Evolutionary conservation across 2,797 vertebrate genomes (phyloP).

Genomic region (Florisuga fusca): DNA sequence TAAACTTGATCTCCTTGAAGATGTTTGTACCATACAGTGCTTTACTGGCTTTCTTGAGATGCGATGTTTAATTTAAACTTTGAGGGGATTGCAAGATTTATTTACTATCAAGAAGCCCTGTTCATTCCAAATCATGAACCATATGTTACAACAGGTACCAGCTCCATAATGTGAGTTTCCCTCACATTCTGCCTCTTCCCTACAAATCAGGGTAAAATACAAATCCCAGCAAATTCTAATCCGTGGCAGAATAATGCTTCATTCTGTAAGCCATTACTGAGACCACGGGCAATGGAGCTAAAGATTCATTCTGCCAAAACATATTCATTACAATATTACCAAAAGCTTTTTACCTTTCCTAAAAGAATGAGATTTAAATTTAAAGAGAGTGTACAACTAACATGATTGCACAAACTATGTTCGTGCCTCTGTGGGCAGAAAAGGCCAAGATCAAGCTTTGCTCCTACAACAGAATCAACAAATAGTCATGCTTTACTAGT

Average conservation of each 20-base stretch:
- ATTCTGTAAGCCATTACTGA: not conserved
- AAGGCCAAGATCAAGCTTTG: not conserved
- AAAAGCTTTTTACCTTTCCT: slow-evolving; percentile 24
- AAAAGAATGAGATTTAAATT: not conserved
- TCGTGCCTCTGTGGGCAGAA: slow-evolving; percentile 34
- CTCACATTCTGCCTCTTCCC: not conserved
- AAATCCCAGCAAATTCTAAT: not conserved
- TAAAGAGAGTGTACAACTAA: not conserved
- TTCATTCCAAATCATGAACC: not conserved
- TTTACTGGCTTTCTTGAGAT: not conserved
- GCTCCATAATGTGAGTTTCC: not conserved
- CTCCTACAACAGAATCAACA: not conserved
- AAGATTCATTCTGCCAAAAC: not conserved
- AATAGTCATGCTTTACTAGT: not conserved
- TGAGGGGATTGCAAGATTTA: not conserved
- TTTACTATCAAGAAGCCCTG: not conserved
- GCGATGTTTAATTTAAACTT: not conserved
- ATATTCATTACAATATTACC: not conserved
- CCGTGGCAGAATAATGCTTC: not conserved
- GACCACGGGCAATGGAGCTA: not conserved
- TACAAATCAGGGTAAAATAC: not conserved
- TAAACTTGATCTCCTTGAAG: not conserved
- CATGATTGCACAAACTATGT: slow-evolving; percentile 11
- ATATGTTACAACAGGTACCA: not conserved
- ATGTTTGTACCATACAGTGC: not conserved